Evolutionary conservation across 1,140 invertebrate species (phyloP).

Genomic region (Polypedilum pembai): DNA sequence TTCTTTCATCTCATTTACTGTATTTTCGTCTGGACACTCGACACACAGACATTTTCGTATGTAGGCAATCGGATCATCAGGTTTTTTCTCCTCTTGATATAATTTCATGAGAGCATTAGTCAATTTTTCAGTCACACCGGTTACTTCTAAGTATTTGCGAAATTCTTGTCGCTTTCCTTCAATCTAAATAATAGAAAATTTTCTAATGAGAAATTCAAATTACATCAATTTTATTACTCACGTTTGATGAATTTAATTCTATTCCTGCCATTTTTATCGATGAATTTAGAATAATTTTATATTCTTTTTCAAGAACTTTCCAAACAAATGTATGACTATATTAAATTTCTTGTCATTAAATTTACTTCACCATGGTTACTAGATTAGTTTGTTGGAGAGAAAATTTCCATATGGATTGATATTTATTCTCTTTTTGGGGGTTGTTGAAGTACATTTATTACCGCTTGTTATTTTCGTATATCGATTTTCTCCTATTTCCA

Average conservation of each 20-base stretch:
- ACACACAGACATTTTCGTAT: slow-evolving; percentile 49
- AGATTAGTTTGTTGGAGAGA: background rate
- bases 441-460: background rate
- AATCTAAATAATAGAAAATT: slow-evolving; percentile 48
- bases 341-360: slow-evolving; percentile 14
- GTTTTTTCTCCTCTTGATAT: slow-evolving; percentile 87
- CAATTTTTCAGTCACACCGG: slow-evolving; percentile 82
- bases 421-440: background rate
- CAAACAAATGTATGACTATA: too few relatives aligned
- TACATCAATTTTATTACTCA: background rate
- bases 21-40: slow-evolving; percentile 40
- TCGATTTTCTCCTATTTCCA: slow-evolving; percentile 1
- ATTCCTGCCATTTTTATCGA: background rate
- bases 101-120: slow-evolving; percentile 81
- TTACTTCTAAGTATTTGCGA: slow-evolving; percentile 81
- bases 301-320: background rate
- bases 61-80: slow-evolving; percentile 82
- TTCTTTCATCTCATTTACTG: slow-evolving; percentile 40
- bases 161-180: slow-evolving; percentile 90
- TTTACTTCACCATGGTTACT: slow-evolving; percentile 12
- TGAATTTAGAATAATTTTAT: background rate
- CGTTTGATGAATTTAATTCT: background rate
- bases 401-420: slow-evolving; percentile 12
- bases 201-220: background rate
- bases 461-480: background rate